phyloP scores from a whole-genome alignment of 37 sponge, comb jelly and placozoan genomes.

The Dysidea cf. avara region DNA sequence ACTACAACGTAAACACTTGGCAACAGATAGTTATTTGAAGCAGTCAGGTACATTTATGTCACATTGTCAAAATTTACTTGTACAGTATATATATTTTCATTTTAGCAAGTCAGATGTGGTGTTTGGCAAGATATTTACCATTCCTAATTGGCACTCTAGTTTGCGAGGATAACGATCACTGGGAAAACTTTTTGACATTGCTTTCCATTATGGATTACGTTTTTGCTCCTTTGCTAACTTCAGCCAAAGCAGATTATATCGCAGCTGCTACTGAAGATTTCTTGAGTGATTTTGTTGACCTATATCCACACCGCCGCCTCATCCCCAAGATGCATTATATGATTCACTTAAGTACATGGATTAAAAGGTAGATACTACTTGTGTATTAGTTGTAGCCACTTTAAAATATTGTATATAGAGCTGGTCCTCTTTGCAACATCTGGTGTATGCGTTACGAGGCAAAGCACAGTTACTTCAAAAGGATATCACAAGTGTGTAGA shows the following conservation, averaged over 20 bases:
- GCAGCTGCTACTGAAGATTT: conserved; percentile 20
- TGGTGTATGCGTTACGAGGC: no score
- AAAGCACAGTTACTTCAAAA: no score
- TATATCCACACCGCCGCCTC: conserved; percentile 29
- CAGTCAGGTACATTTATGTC: conserved; percentile 26
- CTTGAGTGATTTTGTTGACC: conserved; percentile 16
- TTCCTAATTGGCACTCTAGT: conserved; percentile 57
- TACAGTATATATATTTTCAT: background rate
- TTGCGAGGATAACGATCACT: conserved; percentile 29
- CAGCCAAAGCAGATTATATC: conserved; percentile 28
- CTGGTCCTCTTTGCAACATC: no score
- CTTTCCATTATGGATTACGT: conserved; percentile 56
- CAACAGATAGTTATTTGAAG: conserved; percentile 8
- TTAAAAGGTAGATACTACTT: conserved; percentile 18
- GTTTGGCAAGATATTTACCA: conserved; percentile 56
- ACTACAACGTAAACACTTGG: background rate
- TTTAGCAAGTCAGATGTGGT: conserved; percentile 71
- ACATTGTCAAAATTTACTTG: no score
- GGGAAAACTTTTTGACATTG: conserved; percentile 48
- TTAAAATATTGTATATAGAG: no score
- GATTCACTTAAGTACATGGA: conserved; percentile 46
- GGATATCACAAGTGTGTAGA: no score
- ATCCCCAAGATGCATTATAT: conserved; percentile 70
- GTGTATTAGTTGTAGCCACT: no score
- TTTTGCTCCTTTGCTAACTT: conserved; percentile 43